phyloP scores from a whole-genome alignment of 2,113 vertebrate species.

The Dasyprocta punctata region DNA sequence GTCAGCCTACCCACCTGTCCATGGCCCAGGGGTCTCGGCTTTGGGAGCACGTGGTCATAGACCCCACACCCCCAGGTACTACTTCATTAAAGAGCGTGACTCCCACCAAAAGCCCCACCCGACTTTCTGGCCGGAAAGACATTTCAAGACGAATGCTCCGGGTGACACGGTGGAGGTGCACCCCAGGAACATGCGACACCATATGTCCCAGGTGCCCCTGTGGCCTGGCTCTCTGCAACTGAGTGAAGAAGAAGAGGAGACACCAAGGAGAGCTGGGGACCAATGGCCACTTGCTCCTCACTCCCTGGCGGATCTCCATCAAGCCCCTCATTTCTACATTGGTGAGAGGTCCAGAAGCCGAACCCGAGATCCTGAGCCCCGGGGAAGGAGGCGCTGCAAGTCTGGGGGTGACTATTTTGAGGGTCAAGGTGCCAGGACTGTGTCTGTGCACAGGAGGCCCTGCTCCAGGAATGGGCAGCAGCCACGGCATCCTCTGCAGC shows the following conservation, averaged over 20 bases:
- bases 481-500: constrained; percentile 83
- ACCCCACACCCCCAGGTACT: constrained; percentile 88
- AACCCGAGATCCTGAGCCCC: constrained; percentile 76
- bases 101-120: constrained; percentile 86
- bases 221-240: constrained; percentile 86
- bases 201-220: constrained; percentile 77
- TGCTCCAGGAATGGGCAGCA: constrained; percentile 80
- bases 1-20: constrained; percentile 80
- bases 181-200: constrained; percentile 87
- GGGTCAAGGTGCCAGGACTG: constrained; percentile 75
- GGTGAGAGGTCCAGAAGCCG: constrained; percentile 85
- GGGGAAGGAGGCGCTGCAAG: constrained; percentile 75
- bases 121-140: constrained; percentile 88
- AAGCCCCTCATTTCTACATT: constrained; percentile 87
- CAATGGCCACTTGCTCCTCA: not conserved
- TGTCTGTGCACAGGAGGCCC: constrained; percentile 79
- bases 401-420: constrained; percentile 83
- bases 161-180: constrained; percentile 88
- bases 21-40: constrained; percentile 50
- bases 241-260: constrained; percentile 88
- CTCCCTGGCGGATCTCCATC: not conserved
- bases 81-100: constrained; percentile 90
- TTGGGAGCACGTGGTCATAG: constrained; percentile 83
- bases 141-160: constrained; percentile 86
- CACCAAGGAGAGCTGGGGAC: constrained; percentile 62